These are phyloP conservation scores for Ochlodes sylvanus DNA, from an alignment of 2,888 invertebrate species.

Conservation along the genomic window DNA sequence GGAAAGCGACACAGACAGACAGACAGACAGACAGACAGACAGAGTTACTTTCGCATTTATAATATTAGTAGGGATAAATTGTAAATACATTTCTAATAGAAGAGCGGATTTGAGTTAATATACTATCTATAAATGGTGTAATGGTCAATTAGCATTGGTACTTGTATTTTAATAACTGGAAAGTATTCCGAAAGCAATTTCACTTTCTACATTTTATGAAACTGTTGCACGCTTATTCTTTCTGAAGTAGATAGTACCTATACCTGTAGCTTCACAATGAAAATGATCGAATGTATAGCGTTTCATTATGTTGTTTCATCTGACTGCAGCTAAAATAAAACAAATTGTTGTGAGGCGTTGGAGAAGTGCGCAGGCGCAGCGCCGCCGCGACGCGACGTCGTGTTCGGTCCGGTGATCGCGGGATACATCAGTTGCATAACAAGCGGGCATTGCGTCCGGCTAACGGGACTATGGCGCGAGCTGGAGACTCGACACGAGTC, in stretches of 20 bases:
- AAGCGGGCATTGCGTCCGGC: conserved; percentile 71
- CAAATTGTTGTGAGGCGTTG: background rate
- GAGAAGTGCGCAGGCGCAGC: background rate
- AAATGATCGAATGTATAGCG: background rate
- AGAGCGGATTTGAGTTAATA: background rate
- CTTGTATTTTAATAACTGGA: conserved; percentile 20
- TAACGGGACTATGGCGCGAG: conserved; percentile 71
- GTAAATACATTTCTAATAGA: background rate
- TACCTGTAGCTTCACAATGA: background rate
- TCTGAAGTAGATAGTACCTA: no score
- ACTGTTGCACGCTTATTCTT: background rate
- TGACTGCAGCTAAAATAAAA: background rate
- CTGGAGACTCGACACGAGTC: conserved; percentile 48
- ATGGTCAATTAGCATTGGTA: conserved; percentile 14
- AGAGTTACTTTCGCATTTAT: no score
- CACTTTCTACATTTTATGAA: conserved; percentile 17
- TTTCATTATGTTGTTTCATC: background rate
- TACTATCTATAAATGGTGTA: conserved; percentile 14
- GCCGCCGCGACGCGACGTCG: background rate
- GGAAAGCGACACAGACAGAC: no score
- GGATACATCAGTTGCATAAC: conserved; percentile 77
- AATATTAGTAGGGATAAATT: no score
- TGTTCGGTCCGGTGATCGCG: conserved; percentile 46
- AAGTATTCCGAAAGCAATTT: conserved; percentile 7
- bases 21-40: no score